Base-by-base conservation (phyloP, 2,888 invertebrate species). In the Scaptomyza caliginosa region DNA sequence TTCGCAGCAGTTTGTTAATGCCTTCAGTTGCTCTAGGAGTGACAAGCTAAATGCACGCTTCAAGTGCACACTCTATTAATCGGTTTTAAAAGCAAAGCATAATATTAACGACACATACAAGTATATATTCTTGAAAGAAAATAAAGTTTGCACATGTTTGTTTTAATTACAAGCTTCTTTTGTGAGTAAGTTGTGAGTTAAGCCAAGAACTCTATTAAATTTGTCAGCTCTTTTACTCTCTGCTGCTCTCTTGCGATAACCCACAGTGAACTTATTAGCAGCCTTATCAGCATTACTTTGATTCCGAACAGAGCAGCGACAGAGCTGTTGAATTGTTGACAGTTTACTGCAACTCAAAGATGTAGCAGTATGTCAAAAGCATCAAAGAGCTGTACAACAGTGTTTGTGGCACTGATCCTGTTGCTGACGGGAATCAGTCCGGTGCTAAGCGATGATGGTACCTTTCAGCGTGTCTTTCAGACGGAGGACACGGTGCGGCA, bases 61-160 rank as follows among this genome's bases (percentile, higher is more conserved):
- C 50, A 90, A 90, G 65, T 90, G 91, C 52, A 23, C 42, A n/a
- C 67, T 90, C 46, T 90, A 82, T 73, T 90, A 17, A 24, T 11
- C 13, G 50, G 13, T 11, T 46, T 38, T 10, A 45, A 24, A 4
- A 13, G n/a, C 16, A 23, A n/a, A 16, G 5, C n/a, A 42, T 16
- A 36, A 32, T 11, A 42, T 45, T 21, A 17, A 50, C 16, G 10
- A 34, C 3, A 21, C 11, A 17, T n/a, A 10, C 6, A 30, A 6
- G 48, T n/a, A 46, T 46, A 24, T 39, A 36, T 23, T 42, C 28
- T 8, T 60, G 13, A 43, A 52, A 24, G 38, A 19, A n/a, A 72
- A 73, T 73, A 73, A 72, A 73, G 52, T 34, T 36, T 43, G 63
- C 73, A 64, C 64, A 62, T 21, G 2, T 8, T 23, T 39, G 19